Evolutionary conservation across 2,888 invertebrate genomes (phyloP), one percentile per base, ranked within the genome.

Genomic region (Lithophane leautieri): DNA sequence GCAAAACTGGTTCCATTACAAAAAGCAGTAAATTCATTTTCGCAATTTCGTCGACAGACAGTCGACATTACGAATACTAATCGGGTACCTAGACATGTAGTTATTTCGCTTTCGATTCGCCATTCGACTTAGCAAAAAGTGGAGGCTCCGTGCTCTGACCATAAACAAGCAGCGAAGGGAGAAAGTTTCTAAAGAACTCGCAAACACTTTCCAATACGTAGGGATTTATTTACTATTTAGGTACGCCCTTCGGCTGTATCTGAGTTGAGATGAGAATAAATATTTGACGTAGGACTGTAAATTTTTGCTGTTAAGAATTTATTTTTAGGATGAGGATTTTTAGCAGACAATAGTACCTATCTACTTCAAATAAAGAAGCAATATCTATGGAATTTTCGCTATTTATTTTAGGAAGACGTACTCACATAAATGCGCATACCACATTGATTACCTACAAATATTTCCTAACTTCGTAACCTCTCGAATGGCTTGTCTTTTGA

Each of bases 91-190:
- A 79, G 77, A 67, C 86, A 86, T 85, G 83, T 76, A 78, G 79
- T 75, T 87, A 86, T 87, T 89, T 90, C 88, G 88, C 91, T 91
- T 91, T 91, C 90, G 83, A 87, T 83, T 73, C 79, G 72, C 77
- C 78, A 79, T 76, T 70, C 70, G 78, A 77, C 83, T 87, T 56
- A 66, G 86, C 88, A 90, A 90, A 91, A 91, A 90, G 89, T 89
- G 63, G 89, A 77, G 78, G 54, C 70, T 82, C 68, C 86, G 87
- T 86, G 87, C 86, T 82, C 70, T 86, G 88, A 84, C 89, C 89
- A 88, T 89, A 90, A 88, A 88, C 82, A 87, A 85, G 89, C 76
- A 69, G 81, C 76, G 79, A 76, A 79, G 69, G 85, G 90, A 89
- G 92, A 91, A 91, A 91, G 92, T 89, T 85, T 73, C 12, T 71